Base-by-base conservation (phyloP, 2,888 invertebrate genomes). In the Ochropleura plecta region DNA sequence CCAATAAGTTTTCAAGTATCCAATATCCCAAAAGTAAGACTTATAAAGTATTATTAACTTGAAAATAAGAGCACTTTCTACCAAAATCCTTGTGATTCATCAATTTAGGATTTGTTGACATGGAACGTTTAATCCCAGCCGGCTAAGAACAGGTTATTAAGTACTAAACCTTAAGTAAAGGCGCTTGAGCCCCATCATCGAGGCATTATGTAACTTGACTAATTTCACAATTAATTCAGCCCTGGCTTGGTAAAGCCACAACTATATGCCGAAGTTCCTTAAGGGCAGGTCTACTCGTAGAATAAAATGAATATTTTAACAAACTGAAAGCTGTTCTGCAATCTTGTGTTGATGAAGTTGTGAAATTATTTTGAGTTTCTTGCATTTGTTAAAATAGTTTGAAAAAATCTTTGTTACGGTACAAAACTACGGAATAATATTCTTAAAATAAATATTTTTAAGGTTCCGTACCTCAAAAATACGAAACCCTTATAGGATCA, bases 61-160 rank as follows among this genome's bases (percentile, higher is more conserved):
- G 75, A 81, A 53, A 62, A 71, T 20, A 55, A 63, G 14, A 73
- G 51, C 51, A 70, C 65, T 78, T 76, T 59, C 55, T 69, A 57
- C 48, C 60, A 67, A 83, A 87, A 73, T 75, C 75, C 62, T 66
- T 67, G 66, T 70, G 78, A 83, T 83, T 74, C 75, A 79, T 88
- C 83, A 86, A 79, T 82, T 78, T 80, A 76, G 81, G 55, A 75
- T 73, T 72, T 86, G 80, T 88, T 81, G 82, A 84, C 84, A 83
- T 79, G 79, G 73, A 84, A 86, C 86, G 82, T 88, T 88, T 86
- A 86, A 88, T 88, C 84, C 87, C 84, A 64, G 68, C 80, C 57
- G 88, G 88, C 86, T 89, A 88, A 86, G 85, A 83, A 84, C 86
- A 88, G 88, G 91, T 91, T 90, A 91, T 91, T 89, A 90, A 87